Percentiles rank a stretch among this genome's conserved stretches.
These are phyloP conservation scores for Congeria kusceri DNA, from an alignment of 2,888 invertebrate species.

Conservation along the genomic window DNA sequence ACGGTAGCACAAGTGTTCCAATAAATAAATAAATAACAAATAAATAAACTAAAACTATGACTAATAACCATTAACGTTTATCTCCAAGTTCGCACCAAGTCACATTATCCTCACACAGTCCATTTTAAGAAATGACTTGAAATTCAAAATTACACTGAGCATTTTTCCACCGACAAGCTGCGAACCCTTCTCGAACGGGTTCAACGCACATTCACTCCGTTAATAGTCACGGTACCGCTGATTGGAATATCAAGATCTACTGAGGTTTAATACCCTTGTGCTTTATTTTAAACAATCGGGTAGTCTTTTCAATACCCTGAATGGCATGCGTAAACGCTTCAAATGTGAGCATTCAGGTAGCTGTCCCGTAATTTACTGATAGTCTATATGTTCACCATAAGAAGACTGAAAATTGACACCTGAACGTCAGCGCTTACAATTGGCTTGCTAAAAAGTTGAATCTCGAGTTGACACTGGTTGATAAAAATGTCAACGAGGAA, in stretches of 20 bases:
- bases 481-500: conserved; percentile 14
- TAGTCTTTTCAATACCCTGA: conserved; percentile 49
- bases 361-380: conserved; percentile 42
- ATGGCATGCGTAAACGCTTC: conserved; percentile 57
- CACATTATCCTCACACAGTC: too few species aligned
- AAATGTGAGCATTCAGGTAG: conserved; percentile 26
- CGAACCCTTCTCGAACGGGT: conserved; percentile 55
- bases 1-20: conserved; percentile 21
- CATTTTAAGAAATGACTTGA: too few species aligned
- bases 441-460: conserved; percentile 24
- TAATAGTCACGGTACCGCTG: conserved; percentile 45
- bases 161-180: conserved; percentile 29
- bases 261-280: conserved; percentile 51
- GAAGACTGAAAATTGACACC: conserved; percentile 44
- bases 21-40: conserved; percentile 27
- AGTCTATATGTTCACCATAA: conserved; percentile 29
- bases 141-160: too few species aligned
- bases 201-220: conserved; percentile 59
- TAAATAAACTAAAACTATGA: conserved; percentile 1
- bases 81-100: too few species aligned
- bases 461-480: conserved; percentile 37
- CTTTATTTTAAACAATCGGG: conserved; percentile 65
- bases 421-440: conserved; percentile 28
- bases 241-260: conserved; percentile 49
- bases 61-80: too few species aligned